Evolutionary conservation across 2,113 vertebrate genomes (phyloP).

Genomic region (Nibea albiflora): DNA sequence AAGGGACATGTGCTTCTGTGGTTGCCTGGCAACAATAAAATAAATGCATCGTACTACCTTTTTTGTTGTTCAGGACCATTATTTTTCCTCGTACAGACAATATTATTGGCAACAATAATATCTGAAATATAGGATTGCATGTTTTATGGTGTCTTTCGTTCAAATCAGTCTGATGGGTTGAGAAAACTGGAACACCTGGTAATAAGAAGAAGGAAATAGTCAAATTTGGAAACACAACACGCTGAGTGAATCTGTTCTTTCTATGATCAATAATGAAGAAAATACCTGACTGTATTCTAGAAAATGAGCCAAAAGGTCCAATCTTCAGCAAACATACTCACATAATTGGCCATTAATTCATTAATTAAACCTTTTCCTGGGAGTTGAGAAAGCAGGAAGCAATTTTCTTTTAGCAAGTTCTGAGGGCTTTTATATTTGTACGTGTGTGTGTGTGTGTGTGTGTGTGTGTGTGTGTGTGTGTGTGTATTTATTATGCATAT

Average conservation of each 20-base stretch:
- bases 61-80: background rate
- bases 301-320: background rate
- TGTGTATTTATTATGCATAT: slow-evolving; percentile 30
- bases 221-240: background rate
- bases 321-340: background rate
- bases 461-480: slow-evolving; percentile 7
- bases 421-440: background rate
- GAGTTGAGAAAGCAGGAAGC: background rate
- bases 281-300: background rate
- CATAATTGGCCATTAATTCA: background rate
- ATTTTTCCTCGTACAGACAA: background rate
- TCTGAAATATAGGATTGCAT: too few species aligned
- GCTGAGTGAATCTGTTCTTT: background rate
- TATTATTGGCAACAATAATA: background rate
- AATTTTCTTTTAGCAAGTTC: background rate
- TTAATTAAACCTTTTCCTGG: background rate
- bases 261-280: background rate
- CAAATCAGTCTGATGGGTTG: too few species aligned
- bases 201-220: background rate
- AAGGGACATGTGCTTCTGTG: too few species aligned
- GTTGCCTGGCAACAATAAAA: too few species aligned
- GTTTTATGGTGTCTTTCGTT: too few species aligned
- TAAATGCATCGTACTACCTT: too few species aligned
- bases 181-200: background rate
- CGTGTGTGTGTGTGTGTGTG: background rate